phyloP scores from a whole-genome alignment of 2,113 vertebrate species.

The Tetrao urogallus region DNA sequence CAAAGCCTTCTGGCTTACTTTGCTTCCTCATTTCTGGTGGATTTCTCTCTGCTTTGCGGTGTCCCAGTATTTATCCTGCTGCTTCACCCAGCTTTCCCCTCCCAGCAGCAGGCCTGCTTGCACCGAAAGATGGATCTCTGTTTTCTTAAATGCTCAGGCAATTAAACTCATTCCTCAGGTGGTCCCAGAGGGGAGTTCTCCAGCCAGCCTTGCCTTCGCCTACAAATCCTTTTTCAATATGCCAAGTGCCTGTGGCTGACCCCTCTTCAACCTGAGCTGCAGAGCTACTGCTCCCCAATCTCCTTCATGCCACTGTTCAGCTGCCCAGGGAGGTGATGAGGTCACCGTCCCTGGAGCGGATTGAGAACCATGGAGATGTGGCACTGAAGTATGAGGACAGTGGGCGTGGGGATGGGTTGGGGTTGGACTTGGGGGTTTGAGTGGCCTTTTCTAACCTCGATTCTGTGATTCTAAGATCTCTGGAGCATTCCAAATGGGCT shows the following conservation, averaged over 20 bases:
- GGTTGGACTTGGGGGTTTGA: no score
- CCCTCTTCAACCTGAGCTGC: background rate
- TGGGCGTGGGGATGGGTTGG: no score
- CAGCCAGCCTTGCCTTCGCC: background rate
- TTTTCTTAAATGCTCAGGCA: slow-evolving; percentile 31
- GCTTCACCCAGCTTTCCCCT: background rate
- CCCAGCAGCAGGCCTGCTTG: background rate
- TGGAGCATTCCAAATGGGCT: background rate
- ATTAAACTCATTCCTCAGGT: background rate
- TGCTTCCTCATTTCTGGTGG: background rate
- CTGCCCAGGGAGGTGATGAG: no score
- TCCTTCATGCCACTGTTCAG: background rate
- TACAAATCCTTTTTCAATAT: slow-evolving; percentile 52
- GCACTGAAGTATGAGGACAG: no score
- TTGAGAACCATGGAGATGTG: no score
- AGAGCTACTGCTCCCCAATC: fast-evolving
- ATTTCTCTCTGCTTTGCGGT: background rate
- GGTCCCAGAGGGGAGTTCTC: background rate
- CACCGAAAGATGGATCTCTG: slow-evolving; percentile 12
- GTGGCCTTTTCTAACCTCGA: no score
- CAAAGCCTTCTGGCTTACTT: background rate
- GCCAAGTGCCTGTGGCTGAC: background rate
- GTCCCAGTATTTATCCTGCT: background rate
- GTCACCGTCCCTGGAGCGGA: no score
- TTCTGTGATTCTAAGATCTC: background rate